A percentile compares a stretch with the other conserved stretches of the same genome.
These are phyloP conservation scores for Smittia aterrima DNA, from an alignment of 2,888 invertebrate species.

Conservation along the genomic window DNA sequence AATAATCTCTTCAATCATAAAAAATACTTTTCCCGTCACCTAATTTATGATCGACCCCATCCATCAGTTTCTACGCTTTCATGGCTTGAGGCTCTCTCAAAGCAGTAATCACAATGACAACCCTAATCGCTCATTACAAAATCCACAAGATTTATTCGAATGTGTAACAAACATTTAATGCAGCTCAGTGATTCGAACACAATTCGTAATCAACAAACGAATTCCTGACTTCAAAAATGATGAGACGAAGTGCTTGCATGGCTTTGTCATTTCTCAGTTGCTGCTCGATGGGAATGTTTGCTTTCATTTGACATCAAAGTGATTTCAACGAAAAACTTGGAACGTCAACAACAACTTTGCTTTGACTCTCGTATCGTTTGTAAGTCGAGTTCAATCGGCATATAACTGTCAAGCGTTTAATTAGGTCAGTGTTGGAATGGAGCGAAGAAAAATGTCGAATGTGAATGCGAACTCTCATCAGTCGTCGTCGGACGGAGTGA, in stretches of 20 bases:
- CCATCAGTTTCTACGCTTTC: too few species aligned
- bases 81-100: not conserved
- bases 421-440: slow-evolving; percentile 26
- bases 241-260: not conserved
- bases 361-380: not conserved
- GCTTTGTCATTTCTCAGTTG: not conserved
- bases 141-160: too few species aligned
- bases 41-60: too few species aligned
- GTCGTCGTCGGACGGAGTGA: slow-evolving; percentile 18
- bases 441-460: slow-evolving; percentile 23
- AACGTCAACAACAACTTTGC: not conserved
- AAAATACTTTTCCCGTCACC: too few species aligned
- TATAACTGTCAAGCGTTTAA: slow-evolving; percentile 32
- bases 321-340: not conserved
- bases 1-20: too few species aligned
- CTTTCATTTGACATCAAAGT: slow-evolving; percentile 9
- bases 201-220: slow-evolving; percentile 21
- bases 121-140: not conserved
- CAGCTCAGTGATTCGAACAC: slow-evolving; percentile 23
- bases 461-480: slow-evolving; percentile 17
- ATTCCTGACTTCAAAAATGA: not conserved
- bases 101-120: not conserved
- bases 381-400: not conserved
- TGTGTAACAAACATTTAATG: not conserved
- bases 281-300: slow-evolving; percentile 7